phyloP scores from a whole-genome alignment of 1,140 invertebrate genomes.

The Oreohelix idahoensis region DNA sequence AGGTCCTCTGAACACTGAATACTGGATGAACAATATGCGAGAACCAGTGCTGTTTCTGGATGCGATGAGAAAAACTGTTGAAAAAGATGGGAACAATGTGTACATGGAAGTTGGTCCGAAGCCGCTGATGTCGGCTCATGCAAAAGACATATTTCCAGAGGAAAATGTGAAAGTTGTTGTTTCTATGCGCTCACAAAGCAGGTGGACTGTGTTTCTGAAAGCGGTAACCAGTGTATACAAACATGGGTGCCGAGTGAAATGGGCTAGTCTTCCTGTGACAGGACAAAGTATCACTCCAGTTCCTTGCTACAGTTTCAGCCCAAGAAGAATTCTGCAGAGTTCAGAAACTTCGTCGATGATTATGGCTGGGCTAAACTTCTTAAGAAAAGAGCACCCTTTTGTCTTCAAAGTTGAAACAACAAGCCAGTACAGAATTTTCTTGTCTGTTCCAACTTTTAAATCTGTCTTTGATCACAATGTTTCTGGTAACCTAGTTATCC shows the following conservation, averaged over 20 bases:
- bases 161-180: conserved; percentile 37
- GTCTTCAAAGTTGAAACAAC: conserved; percentile 15
- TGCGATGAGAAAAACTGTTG: conserved; percentile 38
- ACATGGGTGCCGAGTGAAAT: conserved; percentile 38
- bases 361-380: conserved; percentile 18
- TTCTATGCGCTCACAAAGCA: conserved; percentile 50
- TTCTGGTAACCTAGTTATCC: conserved; percentile 37
- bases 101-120: conserved; percentile 59
- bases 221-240: conserved; percentile 29
- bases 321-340: conserved; percentile 5
- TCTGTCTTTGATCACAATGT: conserved; percentile 47
- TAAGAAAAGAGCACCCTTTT: conserved; percentile 35
- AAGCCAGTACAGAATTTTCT: conserved; percentile 10
- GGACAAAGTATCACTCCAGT: conserved; percentile 23
- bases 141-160: conserved; percentile 42
- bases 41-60: conserved; percentile 47
- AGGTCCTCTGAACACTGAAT: conserved; percentile 16
- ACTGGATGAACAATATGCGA: conserved; percentile 54
- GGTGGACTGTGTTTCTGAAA: conserved; percentile 35
- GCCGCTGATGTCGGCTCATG: conserved; percentile 49
- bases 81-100: conserved; percentile 37
- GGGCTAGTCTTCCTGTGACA: conserved; percentile 33
- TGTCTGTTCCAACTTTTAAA: conserved; percentile 21
- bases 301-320: conserved; percentile 44
- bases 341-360: conserved; percentile 10